Percentiles rank a stretch among this genome's conserved stretches.
Evolutionary conservation across 1,140 invertebrate genomes (phyloP).

Genomic region (Drosophila sechellia): DNA sequence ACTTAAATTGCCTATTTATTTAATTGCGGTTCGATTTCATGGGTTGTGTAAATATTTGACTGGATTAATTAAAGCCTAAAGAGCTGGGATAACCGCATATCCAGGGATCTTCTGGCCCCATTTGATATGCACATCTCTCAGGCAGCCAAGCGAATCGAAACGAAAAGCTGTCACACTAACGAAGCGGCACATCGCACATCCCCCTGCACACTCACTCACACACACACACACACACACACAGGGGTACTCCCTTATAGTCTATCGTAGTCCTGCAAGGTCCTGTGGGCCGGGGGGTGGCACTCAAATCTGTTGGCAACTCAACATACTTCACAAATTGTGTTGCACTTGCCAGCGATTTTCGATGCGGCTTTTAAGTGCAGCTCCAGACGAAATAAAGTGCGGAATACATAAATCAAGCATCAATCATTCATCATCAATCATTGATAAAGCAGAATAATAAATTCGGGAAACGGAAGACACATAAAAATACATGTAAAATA

Average conservation of each 20-base stretch:
- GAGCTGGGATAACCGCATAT: not conserved
- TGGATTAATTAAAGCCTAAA: conserved; percentile 22
- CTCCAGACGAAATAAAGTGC: conserved; percentile 36
- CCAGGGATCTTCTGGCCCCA: not conserved
- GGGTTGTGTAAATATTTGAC: not conserved
- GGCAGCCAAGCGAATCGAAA: conserved; percentile 35
- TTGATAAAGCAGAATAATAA: not conserved
- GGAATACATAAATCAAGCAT: conserved; percentile 62
- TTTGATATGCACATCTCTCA: conserved; percentile 29
- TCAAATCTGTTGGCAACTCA: conserved; percentile 64
- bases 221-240: not conserved
- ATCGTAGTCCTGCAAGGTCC: not conserved
- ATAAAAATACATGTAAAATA: not conserved
- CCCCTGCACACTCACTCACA: not conserved
- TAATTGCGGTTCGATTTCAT: conserved; percentile 5
- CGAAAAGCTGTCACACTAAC: conserved; percentile 69
- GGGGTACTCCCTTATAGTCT: not conserved
- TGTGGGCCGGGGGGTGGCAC: conserved; percentile 2
- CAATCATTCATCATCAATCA: conserved; percentile 82
- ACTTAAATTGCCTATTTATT: not conserved
- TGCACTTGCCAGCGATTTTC: conserved; percentile 46
- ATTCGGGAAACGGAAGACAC: not conserved
- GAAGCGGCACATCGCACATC: conserved; percentile 63
- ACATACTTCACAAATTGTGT: conserved; percentile 44
- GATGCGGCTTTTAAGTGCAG: conserved; percentile 31